A percentile compares a stretch with the other conserved stretches of the same genome.
Conservation (phyloP, 2,888 invertebrate species). For the Thereva unica region DNA sequence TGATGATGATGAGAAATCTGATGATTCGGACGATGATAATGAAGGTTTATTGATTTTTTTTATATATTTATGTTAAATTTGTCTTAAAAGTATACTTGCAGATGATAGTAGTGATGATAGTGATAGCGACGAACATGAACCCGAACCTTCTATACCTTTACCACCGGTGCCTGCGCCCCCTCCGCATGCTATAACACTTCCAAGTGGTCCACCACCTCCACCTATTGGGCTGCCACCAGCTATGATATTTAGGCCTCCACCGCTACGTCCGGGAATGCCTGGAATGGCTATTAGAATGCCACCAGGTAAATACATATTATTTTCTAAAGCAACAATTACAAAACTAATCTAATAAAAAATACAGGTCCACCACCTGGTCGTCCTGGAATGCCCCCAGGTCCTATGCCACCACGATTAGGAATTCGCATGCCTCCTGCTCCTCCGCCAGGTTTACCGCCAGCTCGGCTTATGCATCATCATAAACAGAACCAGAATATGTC, state of each 20-base stretch:
- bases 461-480: constrained; percentile 61
- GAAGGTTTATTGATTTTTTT: constrained; percentile 17
- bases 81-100: background rate
- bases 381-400: constrained; percentile 66
- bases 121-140: constrained; percentile 6
- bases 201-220: constrained; percentile 62
- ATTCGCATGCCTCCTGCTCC: constrained; percentile 69
- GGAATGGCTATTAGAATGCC: constrained; percentile 61
- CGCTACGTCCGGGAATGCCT: constrained; percentile 61
- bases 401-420: constrained; percentile 62
- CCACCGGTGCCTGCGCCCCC: constrained; percentile 49
- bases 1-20: constrained; percentile 40
- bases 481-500: constrained; percentile 48
- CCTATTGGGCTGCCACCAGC: constrained; percentile 59
- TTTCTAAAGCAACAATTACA: background rate
- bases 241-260: constrained; percentile 65
- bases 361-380: constrained; percentile 62
- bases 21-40: constrained; percentile 45
- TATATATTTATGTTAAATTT: background rate
- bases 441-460: constrained; percentile 65
- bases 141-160: constrained; percentile 40
- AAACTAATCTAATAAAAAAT: background rate
- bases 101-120: constrained; percentile 27
- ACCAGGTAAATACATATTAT: constrained; percentile 52
- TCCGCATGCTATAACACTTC: constrained; percentile 50